A percentile compares a stretch with the other conserved stretches of the same genome.
phyloP scores from a whole-genome alignment of 2,113 vertebrate genomes.

The Argyrosomus japonicus region DNA sequence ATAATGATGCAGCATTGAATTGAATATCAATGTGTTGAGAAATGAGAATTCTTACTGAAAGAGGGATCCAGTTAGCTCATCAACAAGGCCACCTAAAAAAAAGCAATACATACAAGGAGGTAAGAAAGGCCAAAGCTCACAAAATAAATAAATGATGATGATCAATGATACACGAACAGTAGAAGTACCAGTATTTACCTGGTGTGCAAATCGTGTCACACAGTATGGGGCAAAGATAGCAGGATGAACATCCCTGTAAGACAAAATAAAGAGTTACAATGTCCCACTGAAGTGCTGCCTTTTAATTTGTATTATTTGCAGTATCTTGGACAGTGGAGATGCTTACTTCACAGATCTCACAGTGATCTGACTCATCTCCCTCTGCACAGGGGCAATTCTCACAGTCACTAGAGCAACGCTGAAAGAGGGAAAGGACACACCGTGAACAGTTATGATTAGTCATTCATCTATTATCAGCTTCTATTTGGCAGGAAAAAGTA shows the following conservation, averaged over 20 bases:
- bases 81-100: conserved; percentile 84
- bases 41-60: conserved; percentile 82
- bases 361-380: conserved; percentile 85
- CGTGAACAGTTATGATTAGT: not conserved
- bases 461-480: not conserved
- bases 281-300: not conserved
- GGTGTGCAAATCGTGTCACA: conserved; percentile 89
- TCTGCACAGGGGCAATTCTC: conserved; percentile 88
- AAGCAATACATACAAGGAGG: not conserved
- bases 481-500: no score
- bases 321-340: not conserved
- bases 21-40: not conserved
- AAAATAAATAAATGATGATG: not conserved
- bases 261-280: not conserved
- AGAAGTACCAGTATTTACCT: conserved; percentile 72
- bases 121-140: not conserved
- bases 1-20: not conserved
- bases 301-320: not conserved
- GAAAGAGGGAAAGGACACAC: conserved; percentile 6
- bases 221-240: conserved; percentile 88
- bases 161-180: not conserved
- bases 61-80: conserved; percentile 84
- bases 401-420: conserved; percentile 86
- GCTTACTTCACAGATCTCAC: conserved; percentile 86
- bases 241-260: conserved; percentile 86